A percentile compares a stretch with the other conserved stretches of the same genome.
These are phyloP conservation scores for Alosa alosa DNA, from an alignment of 2,113 vertebrate species.

Conservation along the genomic window DNA sequence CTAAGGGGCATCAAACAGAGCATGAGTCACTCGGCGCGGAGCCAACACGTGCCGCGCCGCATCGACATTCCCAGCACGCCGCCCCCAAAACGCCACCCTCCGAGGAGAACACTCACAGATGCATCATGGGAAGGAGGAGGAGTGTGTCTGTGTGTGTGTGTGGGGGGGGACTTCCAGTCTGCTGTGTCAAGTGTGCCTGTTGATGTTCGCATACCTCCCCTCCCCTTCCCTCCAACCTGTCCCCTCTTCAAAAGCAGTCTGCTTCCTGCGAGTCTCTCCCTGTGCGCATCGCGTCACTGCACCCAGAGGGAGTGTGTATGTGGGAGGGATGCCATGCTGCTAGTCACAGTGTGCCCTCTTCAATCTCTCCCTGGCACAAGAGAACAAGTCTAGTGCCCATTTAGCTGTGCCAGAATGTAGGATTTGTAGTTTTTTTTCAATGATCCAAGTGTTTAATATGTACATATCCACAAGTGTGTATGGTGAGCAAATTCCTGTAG, in stretches of 20 bases:
- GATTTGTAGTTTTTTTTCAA: neutral
- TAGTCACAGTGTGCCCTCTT: constrained; percentile 1
- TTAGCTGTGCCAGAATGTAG: neutral
- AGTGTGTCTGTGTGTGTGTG: neutral
- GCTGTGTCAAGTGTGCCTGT: neutral
- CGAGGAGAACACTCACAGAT: neutral
- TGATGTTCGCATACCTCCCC: constrained; percentile 10
- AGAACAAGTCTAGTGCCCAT: neutral
- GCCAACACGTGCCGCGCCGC: neutral
- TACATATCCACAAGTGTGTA: constrained; percentile 1
- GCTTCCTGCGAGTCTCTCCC: neutral
- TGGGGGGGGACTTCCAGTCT: neutral
- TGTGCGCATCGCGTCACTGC: neutral
- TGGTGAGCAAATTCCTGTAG: neutral
- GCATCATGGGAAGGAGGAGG: neutral
- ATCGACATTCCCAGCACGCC: neutral
- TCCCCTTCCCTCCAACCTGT: neutral
- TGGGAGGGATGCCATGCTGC: neutral
- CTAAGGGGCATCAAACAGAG: constrained; percentile 10
- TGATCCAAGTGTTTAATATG: neutral
- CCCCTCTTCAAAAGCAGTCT: constrained; percentile 3
- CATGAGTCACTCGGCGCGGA: neutral
- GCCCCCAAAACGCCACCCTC: neutral
- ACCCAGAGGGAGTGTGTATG: neutral
- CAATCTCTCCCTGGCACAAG: neutral